phyloP scores from a whole-genome alignment of 2,113 vertebrate species.

The Corvus moneduloides region DNA sequence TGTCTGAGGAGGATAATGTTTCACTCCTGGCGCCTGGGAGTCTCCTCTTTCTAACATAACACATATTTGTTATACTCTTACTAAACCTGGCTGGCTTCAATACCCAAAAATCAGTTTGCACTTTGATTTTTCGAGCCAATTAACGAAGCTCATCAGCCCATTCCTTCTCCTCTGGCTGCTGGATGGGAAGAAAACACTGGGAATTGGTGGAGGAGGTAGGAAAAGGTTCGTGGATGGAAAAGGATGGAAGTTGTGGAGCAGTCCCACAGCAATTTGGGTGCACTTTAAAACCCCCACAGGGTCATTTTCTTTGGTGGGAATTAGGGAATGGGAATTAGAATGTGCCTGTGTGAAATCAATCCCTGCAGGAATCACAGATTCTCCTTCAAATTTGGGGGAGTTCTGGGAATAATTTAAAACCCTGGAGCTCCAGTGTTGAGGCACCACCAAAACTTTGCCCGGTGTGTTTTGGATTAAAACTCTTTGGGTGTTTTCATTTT shows the following conservation, averaged over 20 bases:
- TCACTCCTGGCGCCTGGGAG: conserved; percentile 64
- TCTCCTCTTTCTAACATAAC: conserved; percentile 63
- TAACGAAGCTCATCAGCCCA: neutral
- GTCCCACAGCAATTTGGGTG: neutral
- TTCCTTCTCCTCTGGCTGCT: neutral
- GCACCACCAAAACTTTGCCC: neutral
- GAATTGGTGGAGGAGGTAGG: neutral
- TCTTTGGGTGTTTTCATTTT: neutral
- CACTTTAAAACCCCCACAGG: neutral
- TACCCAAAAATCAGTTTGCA: conserved; percentile 48
- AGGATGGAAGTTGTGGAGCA: neutral
- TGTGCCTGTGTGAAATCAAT: neutral
- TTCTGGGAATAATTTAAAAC: neutral
- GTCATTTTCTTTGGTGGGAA: neutral
- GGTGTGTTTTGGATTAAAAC: neutral
- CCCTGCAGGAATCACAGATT: neutral
- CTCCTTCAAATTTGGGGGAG: neutral
- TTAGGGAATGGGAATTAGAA: neutral
- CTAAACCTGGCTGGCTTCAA: conserved; percentile 39
- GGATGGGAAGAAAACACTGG: neutral
- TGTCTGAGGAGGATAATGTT: conserved; percentile 71
- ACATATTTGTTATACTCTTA: conserved; percentile 61
- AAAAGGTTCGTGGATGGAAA: neutral
- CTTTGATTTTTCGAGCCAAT: neutral
- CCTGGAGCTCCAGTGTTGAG: neutral